These are phyloP conservation scores for Caenorhabditis parvicauda DNA, from an alignment of 2,888 invertebrate genomes.

Conservation along the genomic window DNA sequence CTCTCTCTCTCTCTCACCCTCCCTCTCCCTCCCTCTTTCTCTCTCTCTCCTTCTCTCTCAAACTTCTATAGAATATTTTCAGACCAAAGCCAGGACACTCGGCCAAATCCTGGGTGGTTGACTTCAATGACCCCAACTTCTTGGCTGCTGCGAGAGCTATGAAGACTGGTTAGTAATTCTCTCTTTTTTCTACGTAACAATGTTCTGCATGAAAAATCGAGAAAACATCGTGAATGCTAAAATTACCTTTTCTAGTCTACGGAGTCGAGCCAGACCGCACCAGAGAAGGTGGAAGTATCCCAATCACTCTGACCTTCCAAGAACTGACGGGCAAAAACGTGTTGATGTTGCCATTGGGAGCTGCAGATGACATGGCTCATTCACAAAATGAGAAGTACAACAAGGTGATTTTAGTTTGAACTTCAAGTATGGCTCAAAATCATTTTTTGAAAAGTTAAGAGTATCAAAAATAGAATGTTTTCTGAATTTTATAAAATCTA, in stretches of 20 bases:
- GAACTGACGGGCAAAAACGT: constrained; percentile 76
- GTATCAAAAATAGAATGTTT: too few species aligned
- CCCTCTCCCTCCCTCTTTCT: too few species aligned
- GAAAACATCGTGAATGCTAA: background rate
- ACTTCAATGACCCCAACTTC: constrained; percentile 88
- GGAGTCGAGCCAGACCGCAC: constrained; percentile 88
- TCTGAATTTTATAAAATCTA: too few species aligned
- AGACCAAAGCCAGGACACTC: constrained; percentile 70
- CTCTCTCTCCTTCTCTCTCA: too few species aligned
- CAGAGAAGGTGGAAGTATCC: constrained; percentile 95
- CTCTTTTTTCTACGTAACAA: background rate
- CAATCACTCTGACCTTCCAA: constrained; percentile 80
- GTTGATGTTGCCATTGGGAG: constrained; percentile 87
- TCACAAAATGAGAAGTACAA: constrained; percentile 97
- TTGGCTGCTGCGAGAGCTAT: constrained; percentile 74
- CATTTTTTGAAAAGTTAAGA: too few species aligned
- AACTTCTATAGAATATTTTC: constrained; percentile 7
- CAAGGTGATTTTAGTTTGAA: too few species aligned
- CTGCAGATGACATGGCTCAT: constrained; percentile 95
- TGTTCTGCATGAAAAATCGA: background rate
- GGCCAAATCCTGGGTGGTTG: constrained; percentile 87
- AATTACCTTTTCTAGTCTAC: constrained; percentile 70
- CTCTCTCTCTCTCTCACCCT: too few species aligned
- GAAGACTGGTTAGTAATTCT: constrained; percentile 33
- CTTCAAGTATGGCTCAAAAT: too few species aligned